Evolutionary conservation across 2,797 vertebrate species (phyloP), one percentile per base, ranked within the genome.

Genomic region (Eulemur rubriventer): DNA sequence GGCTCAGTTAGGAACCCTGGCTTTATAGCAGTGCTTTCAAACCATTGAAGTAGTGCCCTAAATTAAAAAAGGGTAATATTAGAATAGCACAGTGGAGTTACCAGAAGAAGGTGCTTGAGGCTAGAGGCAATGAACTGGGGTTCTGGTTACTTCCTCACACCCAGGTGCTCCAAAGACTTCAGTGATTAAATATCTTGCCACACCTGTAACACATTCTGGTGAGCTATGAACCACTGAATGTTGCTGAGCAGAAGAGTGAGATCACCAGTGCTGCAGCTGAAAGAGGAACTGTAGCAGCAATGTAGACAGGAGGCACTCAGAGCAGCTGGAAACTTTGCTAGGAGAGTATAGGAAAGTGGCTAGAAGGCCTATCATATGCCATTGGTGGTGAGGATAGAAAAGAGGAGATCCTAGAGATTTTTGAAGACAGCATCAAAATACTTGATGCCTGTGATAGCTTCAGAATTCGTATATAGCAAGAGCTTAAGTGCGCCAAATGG

Each of bases 191-290:
- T 24, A 43, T 46, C 24, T 80, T 89, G 95, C 26, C 79, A 96
- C 89, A 50, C 72, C 75, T 70, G 20, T 89, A 81, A 97, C 46
- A 46, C 72, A 86, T 89, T 94, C 89, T 83, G 96, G 91, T 52
- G 55, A 78, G 43, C 92, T 30, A 16, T 48, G 92, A 91, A 75
- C 85, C 93, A 93, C 4, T 2, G 59, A 96, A 95, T 63, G 28
- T 91, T 94, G 92, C 43, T 46, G 52, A 67, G 50, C n/a, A 35
- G 41, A 79, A 65, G 28, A 57, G 52, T 26, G 57, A 93, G 80
- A 43, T 69, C 18, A 83, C 35, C 48, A 26, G 65, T 24, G 26
- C 4, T 52, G 22, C 6, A 7, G 33, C 63, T 69, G 35, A 24
- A 73, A 81, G 70, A 48, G 10, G 30, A 75, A 43, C 8, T 50